A percentile compares a stretch with the other conserved stretches of the same genome.
Evolutionary conservation across 2,797 vertebrate genomes (phyloP).

Genomic region (Synaphobranchus kaupii): DNA sequence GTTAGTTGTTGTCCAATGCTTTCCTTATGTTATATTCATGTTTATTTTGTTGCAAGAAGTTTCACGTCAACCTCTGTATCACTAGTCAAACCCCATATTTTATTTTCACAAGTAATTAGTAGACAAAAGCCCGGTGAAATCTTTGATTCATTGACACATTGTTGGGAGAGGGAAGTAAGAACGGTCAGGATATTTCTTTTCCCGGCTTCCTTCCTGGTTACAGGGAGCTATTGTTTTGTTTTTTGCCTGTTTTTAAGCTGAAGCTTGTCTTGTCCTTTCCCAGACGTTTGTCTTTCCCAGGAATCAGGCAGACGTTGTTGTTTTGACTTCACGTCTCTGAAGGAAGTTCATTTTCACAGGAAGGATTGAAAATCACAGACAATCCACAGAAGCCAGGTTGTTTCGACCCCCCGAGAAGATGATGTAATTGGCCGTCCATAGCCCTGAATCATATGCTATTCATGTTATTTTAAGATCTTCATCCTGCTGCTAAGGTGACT

Average conservation of each 20-base stretch:
- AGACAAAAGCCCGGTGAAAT: background rate
- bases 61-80: background rate
- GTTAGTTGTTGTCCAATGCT: background rate
- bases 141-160: constrained; percentile 3
- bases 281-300: background rate
- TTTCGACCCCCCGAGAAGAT: background rate
- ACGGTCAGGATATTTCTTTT: background rate
- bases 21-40: background rate
- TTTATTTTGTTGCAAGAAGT: background rate
- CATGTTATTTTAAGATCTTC: background rate
- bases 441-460: background rate
- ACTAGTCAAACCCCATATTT: background rate
- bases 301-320: background rate
- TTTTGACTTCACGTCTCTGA: background rate
- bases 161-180: background rate
- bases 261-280: background rate
- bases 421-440: background rate
- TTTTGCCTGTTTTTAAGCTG: background rate
- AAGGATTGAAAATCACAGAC: background rate
- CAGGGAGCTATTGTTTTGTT: background rate
- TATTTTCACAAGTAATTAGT: background rate
- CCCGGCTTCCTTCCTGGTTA: background rate
- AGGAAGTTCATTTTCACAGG: background rate
- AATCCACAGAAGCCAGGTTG: background rate
- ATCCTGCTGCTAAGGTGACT: background rate